Percentiles rank a stretch among this genome's conserved stretches.
phyloP scores from a whole-genome alignment of 2,797 vertebrate genomes.

The Chaetophractus vellerosus region DNA sequence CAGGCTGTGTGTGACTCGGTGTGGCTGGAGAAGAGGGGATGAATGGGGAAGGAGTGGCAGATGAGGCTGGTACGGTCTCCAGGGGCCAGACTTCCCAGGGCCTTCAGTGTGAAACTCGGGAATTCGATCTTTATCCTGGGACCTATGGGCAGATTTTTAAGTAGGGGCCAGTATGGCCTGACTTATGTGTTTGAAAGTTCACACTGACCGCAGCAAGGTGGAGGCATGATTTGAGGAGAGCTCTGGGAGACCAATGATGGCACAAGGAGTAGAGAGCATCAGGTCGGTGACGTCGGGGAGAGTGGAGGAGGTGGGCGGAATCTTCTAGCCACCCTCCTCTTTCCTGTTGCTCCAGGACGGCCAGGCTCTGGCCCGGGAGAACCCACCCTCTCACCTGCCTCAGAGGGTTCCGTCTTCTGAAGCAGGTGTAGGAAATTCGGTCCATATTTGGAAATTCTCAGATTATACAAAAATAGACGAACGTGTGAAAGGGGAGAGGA shows the following conservation, averaged over 20 bases:
- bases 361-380: not conserved
- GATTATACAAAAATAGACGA: not conserved
- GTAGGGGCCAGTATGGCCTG: not conserved
- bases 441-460: not conserved
- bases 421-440: not conserved
- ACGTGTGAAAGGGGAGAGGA: not conserved
- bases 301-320: not conserved
- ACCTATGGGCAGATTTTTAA: not conserved
- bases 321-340: too few species aligned
- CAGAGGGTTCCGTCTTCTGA: not conserved
- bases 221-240: not conserved
- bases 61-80: not conserved
- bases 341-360: fast-evolving
- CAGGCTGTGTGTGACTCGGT: not conserved
- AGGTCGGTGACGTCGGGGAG: fast-evolving
- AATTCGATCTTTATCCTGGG: not conserved
- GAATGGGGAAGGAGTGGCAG: not conserved
- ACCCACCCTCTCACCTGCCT: fast-evolving
- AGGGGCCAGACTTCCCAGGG: not conserved
- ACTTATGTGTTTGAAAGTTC: not conserved
- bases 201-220: fast-evolving
- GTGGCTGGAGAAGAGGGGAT: not conserved
- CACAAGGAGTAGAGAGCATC: fast-evolving
- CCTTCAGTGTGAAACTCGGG: not conserved
- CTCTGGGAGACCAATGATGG: fast-evolving